These are phyloP conservation scores for Cheilosia variabilis DNA, from an alignment of 2,888 invertebrate species.

Conservation along the genomic window DNA sequence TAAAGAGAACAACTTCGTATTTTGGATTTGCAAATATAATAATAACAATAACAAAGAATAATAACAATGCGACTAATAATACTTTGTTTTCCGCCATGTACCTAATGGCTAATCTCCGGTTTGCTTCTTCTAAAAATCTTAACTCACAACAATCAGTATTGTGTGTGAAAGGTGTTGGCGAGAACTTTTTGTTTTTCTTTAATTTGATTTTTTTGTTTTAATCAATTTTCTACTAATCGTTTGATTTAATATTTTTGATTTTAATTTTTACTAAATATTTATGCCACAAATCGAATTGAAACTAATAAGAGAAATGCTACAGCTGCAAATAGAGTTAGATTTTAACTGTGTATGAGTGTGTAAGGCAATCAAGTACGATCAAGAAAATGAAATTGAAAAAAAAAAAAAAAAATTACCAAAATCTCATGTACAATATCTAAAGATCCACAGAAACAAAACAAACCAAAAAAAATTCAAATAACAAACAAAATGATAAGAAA, in stretches of 20 bases:
- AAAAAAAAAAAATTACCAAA: conserved; percentile 36
- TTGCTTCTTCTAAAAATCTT: conserved; percentile 39
- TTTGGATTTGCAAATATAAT: conserved; percentile 51
- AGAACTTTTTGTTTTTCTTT: conserved; percentile 25
- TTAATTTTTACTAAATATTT: conserved; percentile 43
- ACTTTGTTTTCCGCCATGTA: conserved; percentile 1
- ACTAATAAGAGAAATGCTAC: conserved; percentile 76
- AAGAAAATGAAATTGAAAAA: conserved; percentile 12
- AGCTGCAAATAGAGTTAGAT: conserved; percentile 70
- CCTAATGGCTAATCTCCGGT: conserved; percentile 32
- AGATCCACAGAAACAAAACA: conserved; percentile 69
- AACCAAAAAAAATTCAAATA: conserved; percentile 57
- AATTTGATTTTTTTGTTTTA: conserved; percentile 7
- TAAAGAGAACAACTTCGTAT: conserved; percentile 82
- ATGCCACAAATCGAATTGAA: conserved; percentile 76
- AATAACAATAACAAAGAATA: conserved; percentile 30
- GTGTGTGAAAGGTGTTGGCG: conserved; percentile 61
- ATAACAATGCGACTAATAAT: conserved; percentile 54
- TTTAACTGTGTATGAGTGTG: conserved; percentile 58
- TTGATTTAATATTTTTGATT: conserved; percentile 60
- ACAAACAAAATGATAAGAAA: conserved; percentile 76
- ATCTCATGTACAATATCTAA: conserved; percentile 59
- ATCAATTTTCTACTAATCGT: conserved; percentile 49
- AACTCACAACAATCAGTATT: conserved; percentile 23
- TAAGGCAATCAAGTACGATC: conserved; percentile 42